These are phyloP conservation scores for Varanus salvator DNA, from an alignment of 2,113 vertebrate species.

Conservation along the genomic window DNA sequence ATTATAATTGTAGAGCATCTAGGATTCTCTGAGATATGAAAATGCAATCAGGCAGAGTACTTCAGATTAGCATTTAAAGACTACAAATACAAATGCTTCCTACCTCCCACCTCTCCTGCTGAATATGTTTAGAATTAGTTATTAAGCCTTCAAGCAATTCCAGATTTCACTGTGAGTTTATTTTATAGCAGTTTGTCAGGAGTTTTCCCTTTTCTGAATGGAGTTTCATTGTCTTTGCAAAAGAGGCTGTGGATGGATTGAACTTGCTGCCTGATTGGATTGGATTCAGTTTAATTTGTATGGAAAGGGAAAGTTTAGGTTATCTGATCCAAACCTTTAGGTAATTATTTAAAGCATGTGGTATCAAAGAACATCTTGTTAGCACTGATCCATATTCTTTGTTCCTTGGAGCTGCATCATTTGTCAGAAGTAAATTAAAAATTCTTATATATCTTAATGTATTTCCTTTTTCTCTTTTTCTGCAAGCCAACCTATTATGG, in stretches of 20 bases:
- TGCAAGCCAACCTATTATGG: neutral
- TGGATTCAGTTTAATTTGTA: constrained; percentile 36
- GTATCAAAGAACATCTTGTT: constrained; percentile 16
- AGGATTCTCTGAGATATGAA: constrained; percentile 57
- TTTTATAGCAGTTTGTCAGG: constrained; percentile 2
- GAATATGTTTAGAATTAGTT: constrained; percentile 6
- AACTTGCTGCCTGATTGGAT: constrained; percentile 43
- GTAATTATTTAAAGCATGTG: neutral
- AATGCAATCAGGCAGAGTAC: constrained; percentile 45
- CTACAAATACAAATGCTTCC: constrained; percentile 8
- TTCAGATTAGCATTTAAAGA: constrained; percentile 45
- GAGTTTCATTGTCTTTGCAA: constrained; percentile 16
- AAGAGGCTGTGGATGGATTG: constrained; percentile 26
- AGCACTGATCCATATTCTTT: constrained; percentile 12
- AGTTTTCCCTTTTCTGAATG: constrained; percentile 13
- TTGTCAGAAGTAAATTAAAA: neutral
- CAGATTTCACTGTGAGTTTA: constrained; percentile 7
- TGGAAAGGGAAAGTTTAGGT: constrained; percentile 10
- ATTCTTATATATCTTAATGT: neutral
- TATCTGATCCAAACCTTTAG: constrained; percentile 10
- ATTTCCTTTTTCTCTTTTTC: neutral
- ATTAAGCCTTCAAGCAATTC: constrained; percentile 42
- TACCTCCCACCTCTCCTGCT: neutral
- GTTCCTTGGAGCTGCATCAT: neutral
- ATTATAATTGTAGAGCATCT: constrained; percentile 42